Conservation (phyloP, 2,113 vertebrate species). For the Orthonyx spaldingii region DNA sequence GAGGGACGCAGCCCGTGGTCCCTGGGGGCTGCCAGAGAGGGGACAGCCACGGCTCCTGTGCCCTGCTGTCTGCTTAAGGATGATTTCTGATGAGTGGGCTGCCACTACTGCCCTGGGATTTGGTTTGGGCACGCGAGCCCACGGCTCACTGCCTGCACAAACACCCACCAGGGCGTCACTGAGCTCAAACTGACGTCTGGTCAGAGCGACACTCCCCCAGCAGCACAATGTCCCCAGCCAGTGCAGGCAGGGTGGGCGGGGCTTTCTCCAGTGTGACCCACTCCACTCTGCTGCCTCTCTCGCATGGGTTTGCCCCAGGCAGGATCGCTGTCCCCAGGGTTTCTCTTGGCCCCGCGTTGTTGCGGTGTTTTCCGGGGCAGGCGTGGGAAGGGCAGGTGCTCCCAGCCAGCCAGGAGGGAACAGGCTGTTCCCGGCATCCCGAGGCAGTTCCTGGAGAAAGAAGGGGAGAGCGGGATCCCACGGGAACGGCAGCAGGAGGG, state of each 20-base stretch:
- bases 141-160: neutral
- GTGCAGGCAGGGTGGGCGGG: neutral
- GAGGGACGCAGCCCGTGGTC: neutral
- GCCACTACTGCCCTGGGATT: neutral
- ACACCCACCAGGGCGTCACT: neutral
- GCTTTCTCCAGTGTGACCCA: neutral
- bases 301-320: accelerated
- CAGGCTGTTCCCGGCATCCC: slow-evolving; percentile 23
- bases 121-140: neutral
- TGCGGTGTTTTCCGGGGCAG: neutral
- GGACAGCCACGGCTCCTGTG: neutral
- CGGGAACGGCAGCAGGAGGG: neutral
- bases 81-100: neutral
- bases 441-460: slow-evolving; percentile 50
- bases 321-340: neutral
- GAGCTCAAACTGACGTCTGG: neutral
- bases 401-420: slow-evolving; percentile 26
- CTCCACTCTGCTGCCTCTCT: neutral
- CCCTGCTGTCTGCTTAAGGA: neutral
- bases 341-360: neutral
- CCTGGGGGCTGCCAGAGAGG: neutral
- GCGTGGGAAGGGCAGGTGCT: slow-evolving; percentile 53
- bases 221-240: neutral
- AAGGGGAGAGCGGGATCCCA: slow-evolving; percentile 43
- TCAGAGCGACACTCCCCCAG: neutral